Evolutionary conservation across 2,888 invertebrate species (phyloP).

Genomic region (Cheilosia grossa): DNA sequence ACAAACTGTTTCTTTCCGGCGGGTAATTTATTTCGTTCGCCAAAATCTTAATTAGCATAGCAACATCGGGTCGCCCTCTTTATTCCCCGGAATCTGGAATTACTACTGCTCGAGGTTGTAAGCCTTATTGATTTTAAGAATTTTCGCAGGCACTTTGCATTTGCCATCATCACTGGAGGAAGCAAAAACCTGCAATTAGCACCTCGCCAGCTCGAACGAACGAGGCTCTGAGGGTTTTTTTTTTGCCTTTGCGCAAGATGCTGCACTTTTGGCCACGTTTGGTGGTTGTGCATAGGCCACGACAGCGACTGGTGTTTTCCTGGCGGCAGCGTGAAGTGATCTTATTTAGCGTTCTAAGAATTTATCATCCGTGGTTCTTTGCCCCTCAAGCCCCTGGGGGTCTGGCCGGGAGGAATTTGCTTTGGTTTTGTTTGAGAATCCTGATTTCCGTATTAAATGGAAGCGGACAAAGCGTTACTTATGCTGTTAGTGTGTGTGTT

Average conservation of each 20-base stretch:
- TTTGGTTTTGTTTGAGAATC: constrained; percentile 69
- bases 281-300: constrained; percentile 64
- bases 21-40: constrained; percentile 69
- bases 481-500: not conserved
- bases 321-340: constrained; percentile 66
- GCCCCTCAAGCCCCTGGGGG: constrained; percentile 8
- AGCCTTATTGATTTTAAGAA: constrained; percentile 73
- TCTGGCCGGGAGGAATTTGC: constrained; percentile 30
- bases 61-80: constrained; percentile 37
- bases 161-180: constrained; percentile 64
- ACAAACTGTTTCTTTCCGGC: constrained; percentile 42
- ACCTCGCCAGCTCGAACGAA: constrained; percentile 45
- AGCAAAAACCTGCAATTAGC: constrained; percentile 71
- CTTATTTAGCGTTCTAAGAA: constrained; percentile 74
- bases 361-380: constrained; percentile 65
- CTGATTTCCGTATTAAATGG: constrained; percentile 72
- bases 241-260: constrained; percentile 34
- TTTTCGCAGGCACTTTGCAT: constrained; percentile 72
- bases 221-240: constrained; percentile 2
- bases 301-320: constrained; percentile 22
- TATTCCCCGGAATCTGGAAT: constrained; percentile 52
- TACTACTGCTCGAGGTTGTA: constrained; percentile 46
- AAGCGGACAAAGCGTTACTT: constrained; percentile 70
- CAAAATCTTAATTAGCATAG: constrained; percentile 74
- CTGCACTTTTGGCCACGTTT: constrained; percentile 67